A percentile compares a stretch with the other conserved stretches of the same genome.
Conservation (phyloP, 1,140 invertebrate genomes). For the Procambarus clarkii region DNA sequence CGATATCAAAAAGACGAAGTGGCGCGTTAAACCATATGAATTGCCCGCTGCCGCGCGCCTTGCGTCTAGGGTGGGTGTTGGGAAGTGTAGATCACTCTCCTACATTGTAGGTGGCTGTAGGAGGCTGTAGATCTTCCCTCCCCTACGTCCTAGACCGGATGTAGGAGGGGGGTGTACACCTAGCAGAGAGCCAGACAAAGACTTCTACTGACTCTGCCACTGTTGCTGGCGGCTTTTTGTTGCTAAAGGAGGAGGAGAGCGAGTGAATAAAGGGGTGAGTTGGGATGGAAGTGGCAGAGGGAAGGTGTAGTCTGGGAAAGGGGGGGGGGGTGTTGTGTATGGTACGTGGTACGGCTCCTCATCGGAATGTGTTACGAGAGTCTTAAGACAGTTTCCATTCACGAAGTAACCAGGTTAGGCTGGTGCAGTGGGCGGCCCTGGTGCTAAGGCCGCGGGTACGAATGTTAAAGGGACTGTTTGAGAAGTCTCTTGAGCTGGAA, state of each 20-base stretch:
- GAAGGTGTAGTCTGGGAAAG: background rate
- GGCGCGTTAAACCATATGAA: background rate
- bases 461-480: constrained; percentile 52
- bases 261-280: background rate
- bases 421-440: background rate
- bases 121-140: too few relatives aligned
- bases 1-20: background rate
- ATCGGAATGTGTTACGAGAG: too few relatives aligned
- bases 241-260: background rate
- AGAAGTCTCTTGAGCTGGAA: constrained; percentile 19
- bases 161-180: background rate
- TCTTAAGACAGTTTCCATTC: background rate
- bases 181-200: background rate
- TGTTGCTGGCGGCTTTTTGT: background rate
- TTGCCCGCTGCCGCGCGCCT: background rate
- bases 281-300: background rate
- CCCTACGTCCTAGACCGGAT: background rate
- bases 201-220: background rate
- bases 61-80: too few relatives aligned
- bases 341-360: too few relatives aligned
- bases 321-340: background rate
- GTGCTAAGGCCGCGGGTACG: constrained; percentile 31
- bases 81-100: too few relatives aligned
- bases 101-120: too few relatives aligned
- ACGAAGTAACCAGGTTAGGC: background rate